Percentiles rank a stretch among this genome's conserved stretches.
These are phyloP conservation scores for Panurus biarmicus DNA, from an alignment of 2,113 vertebrate genomes.

Conservation along the genomic window DNA sequence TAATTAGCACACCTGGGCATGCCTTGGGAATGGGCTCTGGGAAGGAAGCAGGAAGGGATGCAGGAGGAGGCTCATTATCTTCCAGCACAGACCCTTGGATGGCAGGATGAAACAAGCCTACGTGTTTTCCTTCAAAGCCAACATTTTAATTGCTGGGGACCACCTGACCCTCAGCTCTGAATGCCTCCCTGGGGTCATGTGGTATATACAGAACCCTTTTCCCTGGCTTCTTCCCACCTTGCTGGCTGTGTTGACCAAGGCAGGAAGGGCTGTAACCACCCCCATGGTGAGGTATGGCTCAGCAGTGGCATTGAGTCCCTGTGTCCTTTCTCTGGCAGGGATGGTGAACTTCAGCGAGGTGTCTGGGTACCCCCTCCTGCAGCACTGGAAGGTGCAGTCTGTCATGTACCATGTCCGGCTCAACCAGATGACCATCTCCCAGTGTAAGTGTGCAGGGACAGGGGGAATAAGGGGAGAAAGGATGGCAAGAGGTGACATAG, in stretches of 20 bases:
- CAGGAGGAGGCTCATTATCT: slow-evolving; percentile 25
- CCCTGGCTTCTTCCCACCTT: background rate
- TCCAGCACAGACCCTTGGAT: fast-evolving
- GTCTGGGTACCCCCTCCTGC: slow-evolving; percentile 89
- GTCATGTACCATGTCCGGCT: slow-evolving; percentile 92
- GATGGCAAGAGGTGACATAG: background rate
- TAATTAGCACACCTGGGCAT: slow-evolving; percentile 46
- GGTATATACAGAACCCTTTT: background rate
- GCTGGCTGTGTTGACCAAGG: background rate
- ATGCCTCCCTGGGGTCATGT: background rate
- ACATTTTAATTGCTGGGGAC: slow-evolving; percentile 14
- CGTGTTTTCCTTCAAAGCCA: background rate
- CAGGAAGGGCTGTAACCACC: fast-evolving
- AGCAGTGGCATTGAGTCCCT: background rate
- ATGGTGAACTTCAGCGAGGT: slow-evolving; percentile 99
- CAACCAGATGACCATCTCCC: slow-evolving; percentile 88
- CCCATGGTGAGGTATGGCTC: fast-evolving
- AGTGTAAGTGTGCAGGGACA: slow-evolving; percentile 72
- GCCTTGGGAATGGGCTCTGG: background rate
- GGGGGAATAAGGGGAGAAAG: background rate
- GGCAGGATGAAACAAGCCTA: background rate
- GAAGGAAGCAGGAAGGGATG: background rate
- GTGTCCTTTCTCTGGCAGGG: slow-evolving; percentile 62
- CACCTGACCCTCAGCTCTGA: background rate
- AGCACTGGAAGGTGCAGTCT: slow-evolving; percentile 93